Evolutionary conservation across 2,888 invertebrate species (phyloP).

Genomic region (Lapara coniferarum): DNA sequence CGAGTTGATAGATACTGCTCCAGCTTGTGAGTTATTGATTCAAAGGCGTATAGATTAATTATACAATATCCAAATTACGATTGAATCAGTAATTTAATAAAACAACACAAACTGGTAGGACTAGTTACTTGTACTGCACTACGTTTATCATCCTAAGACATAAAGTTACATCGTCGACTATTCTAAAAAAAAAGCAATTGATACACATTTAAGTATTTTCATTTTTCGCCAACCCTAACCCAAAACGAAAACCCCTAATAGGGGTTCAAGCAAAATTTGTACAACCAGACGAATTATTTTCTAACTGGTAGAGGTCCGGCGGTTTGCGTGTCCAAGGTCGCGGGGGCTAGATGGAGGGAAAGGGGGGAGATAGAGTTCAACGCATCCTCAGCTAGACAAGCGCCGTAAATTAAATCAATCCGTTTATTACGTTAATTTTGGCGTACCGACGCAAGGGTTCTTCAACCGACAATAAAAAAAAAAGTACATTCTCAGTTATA

Average conservation of each 20-base stretch:
- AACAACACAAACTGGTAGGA: too few relatives aligned
- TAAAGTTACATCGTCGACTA: too few relatives aligned
- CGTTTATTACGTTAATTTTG: constrained; percentile 12
- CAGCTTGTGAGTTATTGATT: too few relatives aligned
- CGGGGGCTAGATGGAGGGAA: neutral
- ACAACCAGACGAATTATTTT: constrained; percentile 13
- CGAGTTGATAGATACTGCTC: too few relatives aligned
- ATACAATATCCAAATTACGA: too few relatives aligned
- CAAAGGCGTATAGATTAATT: too few relatives aligned
- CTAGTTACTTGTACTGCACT: too few relatives aligned
- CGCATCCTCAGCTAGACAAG: constrained; percentile 14
- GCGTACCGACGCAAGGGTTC: neutral
- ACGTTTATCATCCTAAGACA: too few relatives aligned
- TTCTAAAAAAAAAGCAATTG: too few relatives aligned
- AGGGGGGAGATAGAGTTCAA: neutral
- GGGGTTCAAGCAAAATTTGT: constrained; percentile 8
- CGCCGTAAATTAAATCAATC: constrained; percentile 13
- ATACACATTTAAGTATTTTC: too few relatives aligned
- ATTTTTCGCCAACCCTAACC: constrained; percentile 1
- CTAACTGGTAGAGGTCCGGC: constrained; percentile 3
- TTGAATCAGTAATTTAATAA: too few relatives aligned
- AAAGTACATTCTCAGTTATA: neutral
- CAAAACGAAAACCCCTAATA: constrained; percentile 2
- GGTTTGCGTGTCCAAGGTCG: constrained; percentile 25
- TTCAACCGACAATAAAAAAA: neutral